Evolutionary conservation across 2,113 vertebrate genomes (phyloP).

Genomic region (Puma concolor): DNA sequence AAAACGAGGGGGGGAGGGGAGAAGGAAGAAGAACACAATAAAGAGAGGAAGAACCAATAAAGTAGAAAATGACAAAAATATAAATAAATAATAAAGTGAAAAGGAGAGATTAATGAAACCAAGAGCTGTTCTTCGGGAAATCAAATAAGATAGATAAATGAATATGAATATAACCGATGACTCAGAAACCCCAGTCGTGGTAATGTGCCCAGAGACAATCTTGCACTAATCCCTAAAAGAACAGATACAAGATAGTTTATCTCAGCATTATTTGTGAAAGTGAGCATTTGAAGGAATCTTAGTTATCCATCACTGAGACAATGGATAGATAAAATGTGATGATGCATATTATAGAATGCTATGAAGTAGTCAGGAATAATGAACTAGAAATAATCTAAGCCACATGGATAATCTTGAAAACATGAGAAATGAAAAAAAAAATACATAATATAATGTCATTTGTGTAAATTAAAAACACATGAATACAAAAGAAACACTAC

Average conservation of each 20-base stretch:
- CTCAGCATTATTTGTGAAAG: background rate
- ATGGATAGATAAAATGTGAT: background rate
- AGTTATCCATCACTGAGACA: background rate
- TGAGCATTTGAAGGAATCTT: background rate
- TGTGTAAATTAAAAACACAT: conserved; percentile 25
- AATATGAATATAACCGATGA: background rate
- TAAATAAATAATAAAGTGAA: background rate
- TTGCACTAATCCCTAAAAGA: background rate
- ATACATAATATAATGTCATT: background rate
- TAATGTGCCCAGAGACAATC: background rate
- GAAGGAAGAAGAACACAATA: background rate
- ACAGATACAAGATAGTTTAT: background rate
- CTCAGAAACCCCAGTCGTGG: background rate
- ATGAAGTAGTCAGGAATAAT: background rate
- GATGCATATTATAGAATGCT: background rate
- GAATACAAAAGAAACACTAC: background rate
- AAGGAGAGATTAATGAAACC: background rate
- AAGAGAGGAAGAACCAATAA: background rate
- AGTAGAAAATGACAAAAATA: background rate
- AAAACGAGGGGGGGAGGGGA: background rate
- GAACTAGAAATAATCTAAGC: background rate
- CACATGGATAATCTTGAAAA: background rate
- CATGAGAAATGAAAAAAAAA: background rate
- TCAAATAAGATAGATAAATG: background rate
- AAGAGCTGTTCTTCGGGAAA: background rate